Percentiles rank a stretch among this genome's conserved stretches.
Conservation (phyloP, 30 jellyfish, hydroid and myxozoan species). For the Hydra vulgaris region DNA sequence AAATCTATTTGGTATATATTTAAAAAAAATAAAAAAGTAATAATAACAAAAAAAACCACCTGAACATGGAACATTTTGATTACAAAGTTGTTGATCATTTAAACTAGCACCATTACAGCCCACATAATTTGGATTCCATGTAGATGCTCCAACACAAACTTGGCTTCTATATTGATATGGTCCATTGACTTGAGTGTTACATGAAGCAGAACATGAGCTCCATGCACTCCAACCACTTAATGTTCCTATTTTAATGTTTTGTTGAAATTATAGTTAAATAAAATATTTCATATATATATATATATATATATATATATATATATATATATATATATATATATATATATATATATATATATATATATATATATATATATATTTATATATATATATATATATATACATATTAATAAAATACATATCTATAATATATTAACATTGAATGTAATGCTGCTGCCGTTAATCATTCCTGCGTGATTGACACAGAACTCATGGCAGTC, state of each 20-base stretch:
- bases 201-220: neutral
- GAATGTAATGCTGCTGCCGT: too few relatives aligned
- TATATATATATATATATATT: too few relatives aligned
- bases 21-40: too few relatives aligned
- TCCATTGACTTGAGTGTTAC: neutral
- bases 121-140: neutral
- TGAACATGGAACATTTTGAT: neutral
- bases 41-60: neutral
- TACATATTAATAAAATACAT: too few relatives aligned
- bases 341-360: too few relatives aligned
- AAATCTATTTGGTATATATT: neutral
- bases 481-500: too few relatives aligned
- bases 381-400: too few relatives aligned
- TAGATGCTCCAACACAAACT: neutral
- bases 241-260: conserved; percentile 1
- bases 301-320: too few relatives aligned
- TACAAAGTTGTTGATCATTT: neutral
- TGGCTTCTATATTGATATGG: neutral
- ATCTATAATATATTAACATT: too few relatives aligned
- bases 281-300: too few relatives aligned
- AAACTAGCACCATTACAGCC: neutral
- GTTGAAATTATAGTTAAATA: neutral
- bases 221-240: neutral
- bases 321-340: too few relatives aligned
- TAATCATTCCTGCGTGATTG: too few relatives aligned